Evolutionary conservation across 2,888 invertebrate genomes (phyloP), one percentile per base, ranked within the genome.

Genomic region (Hemicrepidius hirtus): DNA sequence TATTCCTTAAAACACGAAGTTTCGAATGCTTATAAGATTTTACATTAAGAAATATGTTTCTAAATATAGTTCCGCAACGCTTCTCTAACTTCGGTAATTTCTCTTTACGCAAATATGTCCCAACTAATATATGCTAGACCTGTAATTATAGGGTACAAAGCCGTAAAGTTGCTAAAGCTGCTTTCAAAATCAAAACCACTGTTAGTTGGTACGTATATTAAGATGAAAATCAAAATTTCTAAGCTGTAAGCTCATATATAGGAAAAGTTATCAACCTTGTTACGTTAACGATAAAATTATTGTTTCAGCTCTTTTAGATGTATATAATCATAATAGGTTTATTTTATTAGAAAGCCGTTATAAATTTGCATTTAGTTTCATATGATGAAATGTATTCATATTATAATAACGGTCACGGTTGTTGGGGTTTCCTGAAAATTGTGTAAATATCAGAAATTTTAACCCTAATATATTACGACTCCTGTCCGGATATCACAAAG

Each of bases 261-360:
- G 6, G 13, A 40, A 6, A 18, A 32, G 53, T 53, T 53, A 53
- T 53, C 32, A 28, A 24, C 53, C 13, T 53, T 53, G 28, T 53
- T 50, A 12, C 13, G 53, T 32, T 53, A 53, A 9, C 53, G 53
- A 53, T 28, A 53, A 50, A 21, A 53, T 53, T 53, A 53, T 53
- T 53, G 53, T 53, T 53, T 10, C 28, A 53, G 53, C 1, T 53
- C 53, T 53, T 53, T 49, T 50, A 24, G 13, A 28, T 28, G 32
- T 21, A 53, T 5, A 0, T 4, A 53, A 5, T 13, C 32, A n/a
- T 53, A 3, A 9, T 10, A 10, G 46, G 20, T 16, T 4, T 46
- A 20, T 46, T n/a, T 16, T 46, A 46, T 46, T 16, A 10, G n/a
- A 46, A 2, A 53, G 6, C 13, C 28, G 13, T 13, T 28, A 28